Percentiles rank a stretch among this genome's conserved stretches.
Conservation (phyloP, 2,888 invertebrate species). For the Cephus sareptanus region DNA sequence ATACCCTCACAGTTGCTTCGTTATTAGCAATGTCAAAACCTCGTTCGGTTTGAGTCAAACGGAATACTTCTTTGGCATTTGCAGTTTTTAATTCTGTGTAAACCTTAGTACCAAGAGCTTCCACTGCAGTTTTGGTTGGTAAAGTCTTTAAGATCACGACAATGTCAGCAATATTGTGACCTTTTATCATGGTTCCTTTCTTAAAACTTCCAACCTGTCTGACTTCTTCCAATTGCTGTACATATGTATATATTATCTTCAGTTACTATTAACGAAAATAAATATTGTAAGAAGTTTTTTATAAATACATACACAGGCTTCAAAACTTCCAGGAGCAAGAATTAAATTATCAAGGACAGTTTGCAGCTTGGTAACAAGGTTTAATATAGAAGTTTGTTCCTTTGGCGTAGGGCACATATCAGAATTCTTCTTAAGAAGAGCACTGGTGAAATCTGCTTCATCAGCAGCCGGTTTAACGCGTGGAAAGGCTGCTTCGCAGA, state of each 20-base stretch:
- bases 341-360: slow-evolving; percentile 93
- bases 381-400: slow-evolving; percentile 92
- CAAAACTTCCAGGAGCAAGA: slow-evolving; percentile 92
- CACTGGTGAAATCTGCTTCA: slow-evolving; percentile 88
- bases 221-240: slow-evolving; percentile 90
- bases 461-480: slow-evolving; percentile 84
- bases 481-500: slow-evolving; percentile 91
- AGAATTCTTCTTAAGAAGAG: slow-evolving; percentile 89
- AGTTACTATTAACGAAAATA: background rate
- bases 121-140: slow-evolving; percentile 95
- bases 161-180: slow-evolving; percentile 95
- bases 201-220: slow-evolving; percentile 98
- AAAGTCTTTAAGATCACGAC: slow-evolving; percentile 96
- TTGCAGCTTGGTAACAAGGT: slow-evolving; percentile 95
- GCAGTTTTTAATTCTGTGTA: slow-evolving; percentile 85
- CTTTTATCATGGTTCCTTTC: slow-evolving; percentile 96
- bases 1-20: slow-evolving; percentile 87
- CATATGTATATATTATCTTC: slow-evolving; percentile 22
- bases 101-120: slow-evolving; percentile 89
- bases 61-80: slow-evolving; percentile 73
- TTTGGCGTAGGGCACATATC: slow-evolving; percentile 91
- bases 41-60: slow-evolving; percentile 71
- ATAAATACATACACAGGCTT: slow-evolving; percentile 86
- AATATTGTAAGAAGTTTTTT: slow-evolving; percentile 8
- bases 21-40: slow-evolving; percentile 91